Conservation (phyloP, 2,888 invertebrate species). For the Caenorhabditis sp. region DNA sequence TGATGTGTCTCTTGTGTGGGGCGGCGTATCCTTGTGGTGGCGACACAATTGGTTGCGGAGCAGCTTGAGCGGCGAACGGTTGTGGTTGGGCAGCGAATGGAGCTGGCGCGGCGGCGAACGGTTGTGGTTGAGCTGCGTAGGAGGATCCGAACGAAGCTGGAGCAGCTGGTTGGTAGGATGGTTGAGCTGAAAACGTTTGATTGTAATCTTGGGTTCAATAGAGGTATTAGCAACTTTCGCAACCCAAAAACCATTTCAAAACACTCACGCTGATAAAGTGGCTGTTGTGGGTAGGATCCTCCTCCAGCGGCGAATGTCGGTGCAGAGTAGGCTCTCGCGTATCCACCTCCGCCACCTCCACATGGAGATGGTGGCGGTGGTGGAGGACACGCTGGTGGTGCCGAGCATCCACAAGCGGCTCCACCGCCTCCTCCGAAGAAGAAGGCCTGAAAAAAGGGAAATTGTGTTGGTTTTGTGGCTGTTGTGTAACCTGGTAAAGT, state of each 20-base stretch:
- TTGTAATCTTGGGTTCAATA: no score
- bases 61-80: slow-evolving; percentile 10
- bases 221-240: neutral
- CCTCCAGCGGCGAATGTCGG: slow-evolving; percentile 49
- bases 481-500: no score
- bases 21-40: slow-evolving; percentile 59
- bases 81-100: slow-evolving; percentile 45
- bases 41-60: slow-evolving; percentile 47
- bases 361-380: slow-evolving; percentile 66
- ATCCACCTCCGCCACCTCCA: slow-evolving; percentile 59
- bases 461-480: no score
- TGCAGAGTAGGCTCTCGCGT: slow-evolving; percentile 46
- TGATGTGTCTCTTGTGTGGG: slow-evolving; percentile 57
- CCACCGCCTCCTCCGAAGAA: slow-evolving; percentile 73
- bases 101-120: slow-evolving; percentile 34
- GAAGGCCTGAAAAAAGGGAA: slow-evolving; percentile 63
- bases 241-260: neutral
- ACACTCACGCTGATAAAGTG: slow-evolving; percentile 39
- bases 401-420: slow-evolving; percentile 67
- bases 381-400: slow-evolving; percentile 68
- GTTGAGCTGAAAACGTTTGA: slow-evolving; percentile 49
- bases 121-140: slow-evolving; percentile 50
- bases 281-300: slow-evolving; percentile 42
- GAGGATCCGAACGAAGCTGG: slow-evolving; percentile 36
- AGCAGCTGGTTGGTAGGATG: slow-evolving; percentile 37